phyloP scores from a whole-genome alignment of 2,797 vertebrate species.

The Cephalopachus bancanus region DNA sequence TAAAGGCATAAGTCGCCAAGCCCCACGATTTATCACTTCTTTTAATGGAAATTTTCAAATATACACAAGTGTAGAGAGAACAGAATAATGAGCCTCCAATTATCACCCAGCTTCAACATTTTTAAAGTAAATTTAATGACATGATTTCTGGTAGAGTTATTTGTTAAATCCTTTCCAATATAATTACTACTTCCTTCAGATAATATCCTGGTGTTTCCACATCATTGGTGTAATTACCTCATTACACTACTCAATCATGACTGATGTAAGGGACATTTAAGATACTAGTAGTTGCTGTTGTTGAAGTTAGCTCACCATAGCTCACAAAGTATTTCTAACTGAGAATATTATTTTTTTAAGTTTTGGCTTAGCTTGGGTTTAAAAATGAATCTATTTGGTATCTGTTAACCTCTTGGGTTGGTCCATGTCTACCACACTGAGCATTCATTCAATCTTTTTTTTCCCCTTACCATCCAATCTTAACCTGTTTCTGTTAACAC shows the following conservation, averaged over 20 bases:
- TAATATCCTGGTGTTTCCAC: slow-evolving; percentile 44
- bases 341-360: neutral
- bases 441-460: neutral
- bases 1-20: neutral
- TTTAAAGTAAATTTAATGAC: neutral
- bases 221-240: slow-evolving; percentile 5
- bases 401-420: neutral
- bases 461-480: neutral
- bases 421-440: neutral
- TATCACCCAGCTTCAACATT: slow-evolving; percentile 35
- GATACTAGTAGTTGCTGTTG: slow-evolving; percentile 23
- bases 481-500: no score
- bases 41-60: slow-evolving; percentile 15
- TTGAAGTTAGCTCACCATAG: slow-evolving; percentile 12
- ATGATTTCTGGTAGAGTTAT: slow-evolving; percentile 21
- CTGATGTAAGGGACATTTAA: neutral
- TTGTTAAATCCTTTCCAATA: slow-evolving; percentile 14
- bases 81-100: neutral
- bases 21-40: neutral
- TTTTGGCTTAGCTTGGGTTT: neutral
- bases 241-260: slow-evolving; percentile 44
- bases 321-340: neutral
- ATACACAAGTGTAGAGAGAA: neutral
- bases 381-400: slow-evolving; percentile 34
- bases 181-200: slow-evolving; percentile 17